Evolutionary conservation across 2,113 vertebrate species (phyloP).

Genomic region (Chiloscyllium plagiosum): DNA sequence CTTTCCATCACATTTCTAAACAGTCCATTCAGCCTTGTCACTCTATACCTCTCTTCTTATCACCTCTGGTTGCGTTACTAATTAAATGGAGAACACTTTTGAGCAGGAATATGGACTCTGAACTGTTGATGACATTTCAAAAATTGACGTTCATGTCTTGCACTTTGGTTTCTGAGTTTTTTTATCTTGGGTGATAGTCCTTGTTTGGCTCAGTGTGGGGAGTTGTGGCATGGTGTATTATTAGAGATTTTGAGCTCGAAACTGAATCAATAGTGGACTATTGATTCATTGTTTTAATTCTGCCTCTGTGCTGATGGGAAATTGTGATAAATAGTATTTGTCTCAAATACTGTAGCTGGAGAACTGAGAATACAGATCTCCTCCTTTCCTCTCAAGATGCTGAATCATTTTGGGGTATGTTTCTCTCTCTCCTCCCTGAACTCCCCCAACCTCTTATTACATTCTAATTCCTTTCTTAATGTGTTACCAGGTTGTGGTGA

Average conservation of each 20-base stretch:
- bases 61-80: background rate
- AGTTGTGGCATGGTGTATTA: background rate
- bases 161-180: background rate
- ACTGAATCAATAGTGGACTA: background rate
- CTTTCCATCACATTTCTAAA: background rate
- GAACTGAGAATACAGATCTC: background rate
- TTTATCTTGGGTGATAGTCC: background rate
- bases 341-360: background rate
- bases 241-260: background rate
- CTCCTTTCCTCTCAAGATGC: background rate
- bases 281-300: background rate
- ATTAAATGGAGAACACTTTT: background rate
- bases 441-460: background rate
- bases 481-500: background rate
- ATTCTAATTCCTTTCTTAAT: background rate
- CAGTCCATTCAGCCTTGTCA: background rate
- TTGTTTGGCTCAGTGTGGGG: background rate
- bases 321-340: background rate
- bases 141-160: background rate
- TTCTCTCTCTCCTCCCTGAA: background rate
- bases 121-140: background rate
- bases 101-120: background rate
- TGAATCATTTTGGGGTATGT: background rate
- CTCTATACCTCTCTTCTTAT: background rate
- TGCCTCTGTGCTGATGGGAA: background rate